Base-by-base conservation (phyloP, 1,140 invertebrate genomes). In the Drosophila pseudoananassae region DNA sequence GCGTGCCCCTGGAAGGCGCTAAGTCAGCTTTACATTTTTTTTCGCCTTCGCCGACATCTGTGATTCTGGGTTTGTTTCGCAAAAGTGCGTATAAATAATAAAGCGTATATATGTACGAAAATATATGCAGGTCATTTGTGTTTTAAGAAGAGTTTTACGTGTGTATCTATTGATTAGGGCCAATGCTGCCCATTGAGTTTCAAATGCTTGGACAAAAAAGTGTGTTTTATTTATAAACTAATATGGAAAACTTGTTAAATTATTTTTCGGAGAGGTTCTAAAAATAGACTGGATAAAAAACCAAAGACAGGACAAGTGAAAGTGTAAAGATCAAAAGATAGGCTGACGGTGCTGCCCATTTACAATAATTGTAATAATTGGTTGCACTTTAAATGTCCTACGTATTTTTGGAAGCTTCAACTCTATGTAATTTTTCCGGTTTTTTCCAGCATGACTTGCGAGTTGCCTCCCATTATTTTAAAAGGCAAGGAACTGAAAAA, bases 401-500 rank as follows among this genome's bases (percentile, higher is more conserved):
- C 2, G 1, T 0, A 14, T 2, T 0, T 64, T 43, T 52, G 64
- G 25, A 10, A 64, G 59, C 59, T 64, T 64, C 33, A 14, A 17
- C 9, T 69, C 55, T 70, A 43, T 25, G 4, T 15, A 8, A 12
- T 29, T n/a, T n/a, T n/a, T n/a, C n/a, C n/a, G n/a, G n/a, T 56
- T 47, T 12, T 10, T 65, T 43, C 1, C 49, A 87, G 82, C 56
- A 87, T 87, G 82, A 58, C 40, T 29, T 55, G 23, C 43, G 75
- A 88, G 40, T 52, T 87, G 58, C 69, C 81, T 1, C 82, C 70
- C 8, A 88, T 87, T 2, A 40, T 69, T 57, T 17, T 88, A 0
- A 68, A 65, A 17, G 74, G 75, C 33, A 87, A 69, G 46, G 17
- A 82, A 27, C 36, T 88, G 29, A 64, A 14, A 0, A 88, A 78